These are phyloP conservation scores for Euphydryas editha DNA, from an alignment of 2,888 invertebrate genomes.

Conservation along the genomic window DNA sequence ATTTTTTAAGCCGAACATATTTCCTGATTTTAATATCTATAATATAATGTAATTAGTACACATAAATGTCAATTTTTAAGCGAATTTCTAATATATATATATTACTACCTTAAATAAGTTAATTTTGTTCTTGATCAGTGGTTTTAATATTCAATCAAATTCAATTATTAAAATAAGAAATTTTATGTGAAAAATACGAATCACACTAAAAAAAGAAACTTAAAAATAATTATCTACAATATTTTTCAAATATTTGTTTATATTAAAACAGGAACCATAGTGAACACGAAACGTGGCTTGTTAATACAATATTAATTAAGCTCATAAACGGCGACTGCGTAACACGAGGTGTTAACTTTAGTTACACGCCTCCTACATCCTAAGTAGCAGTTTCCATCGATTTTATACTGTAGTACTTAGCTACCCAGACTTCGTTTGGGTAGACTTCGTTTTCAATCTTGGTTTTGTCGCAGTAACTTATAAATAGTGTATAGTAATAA, in stretches of 20 bases:
- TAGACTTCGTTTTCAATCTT: no score
- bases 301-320: constrained; percentile 72
- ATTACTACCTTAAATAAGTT: no score
- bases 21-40: no score
- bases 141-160: no score
- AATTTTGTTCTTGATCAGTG: no score
- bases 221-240: neutral
- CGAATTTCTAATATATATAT: no score
- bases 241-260: constrained; percentile 58
- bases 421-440: no score
- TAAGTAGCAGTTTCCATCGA: constrained; percentile 34
- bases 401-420: constrained; percentile 30
- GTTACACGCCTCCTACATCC: constrained; percentile 43
- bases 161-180: no score
- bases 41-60: no score
- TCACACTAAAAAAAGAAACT: neutral
- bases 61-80: no score
- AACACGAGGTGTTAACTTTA: constrained; percentile 56
- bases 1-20: no score
- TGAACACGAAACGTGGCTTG: constrained; percentile 62
- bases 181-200: neutral
- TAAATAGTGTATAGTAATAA: neutral
- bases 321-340: constrained; percentile 53
- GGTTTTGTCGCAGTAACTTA: neutral
- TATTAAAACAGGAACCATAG: constrained; percentile 61